These are phyloP conservation scores for Sphenopsis melanotis DNA, from an alignment of 2,797 vertebrate species.

Conservation along the genomic window DNA sequence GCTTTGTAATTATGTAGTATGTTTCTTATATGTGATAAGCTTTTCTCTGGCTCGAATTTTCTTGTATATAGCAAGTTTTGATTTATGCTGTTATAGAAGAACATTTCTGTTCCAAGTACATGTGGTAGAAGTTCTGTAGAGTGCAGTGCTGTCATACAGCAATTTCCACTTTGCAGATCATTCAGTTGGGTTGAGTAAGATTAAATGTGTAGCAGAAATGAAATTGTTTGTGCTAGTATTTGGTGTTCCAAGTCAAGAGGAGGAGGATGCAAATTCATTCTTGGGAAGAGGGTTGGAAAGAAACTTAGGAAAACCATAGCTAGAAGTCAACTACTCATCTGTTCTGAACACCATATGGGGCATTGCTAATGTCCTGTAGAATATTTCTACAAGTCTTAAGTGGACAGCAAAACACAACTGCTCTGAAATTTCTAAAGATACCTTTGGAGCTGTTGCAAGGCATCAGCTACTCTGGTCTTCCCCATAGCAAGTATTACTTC, in stretches of 20 bases:
- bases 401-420: neutral
- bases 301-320: neutral
- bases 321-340: neutral
- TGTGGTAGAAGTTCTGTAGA: neutral
- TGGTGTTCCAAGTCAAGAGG: neutral
- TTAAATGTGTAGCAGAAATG: neutral
- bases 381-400: neutral
- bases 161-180: neutral
- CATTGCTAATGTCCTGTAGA: neutral
- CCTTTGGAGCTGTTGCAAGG: neutral
- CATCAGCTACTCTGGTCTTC: neutral
- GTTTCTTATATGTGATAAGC: neutral
- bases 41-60: neutral
- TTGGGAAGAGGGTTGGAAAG: neutral
- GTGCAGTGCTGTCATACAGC: neutral
- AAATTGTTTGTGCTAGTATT: neutral
- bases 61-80: neutral
- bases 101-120: neutral
- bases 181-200: neutral
- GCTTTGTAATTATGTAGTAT: neutral
- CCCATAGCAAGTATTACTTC: neutral
- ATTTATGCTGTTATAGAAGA: neutral
- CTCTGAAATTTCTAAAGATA: neutral
- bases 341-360: neutral
- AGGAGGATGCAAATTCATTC: neutral